A percentile compares a stretch with the other conserved stretches of the same genome.
These are phyloP conservation scores for Epinephelus awoara DNA, from an alignment of 2,797 vertebrate species.

Conservation along the genomic window DNA sequence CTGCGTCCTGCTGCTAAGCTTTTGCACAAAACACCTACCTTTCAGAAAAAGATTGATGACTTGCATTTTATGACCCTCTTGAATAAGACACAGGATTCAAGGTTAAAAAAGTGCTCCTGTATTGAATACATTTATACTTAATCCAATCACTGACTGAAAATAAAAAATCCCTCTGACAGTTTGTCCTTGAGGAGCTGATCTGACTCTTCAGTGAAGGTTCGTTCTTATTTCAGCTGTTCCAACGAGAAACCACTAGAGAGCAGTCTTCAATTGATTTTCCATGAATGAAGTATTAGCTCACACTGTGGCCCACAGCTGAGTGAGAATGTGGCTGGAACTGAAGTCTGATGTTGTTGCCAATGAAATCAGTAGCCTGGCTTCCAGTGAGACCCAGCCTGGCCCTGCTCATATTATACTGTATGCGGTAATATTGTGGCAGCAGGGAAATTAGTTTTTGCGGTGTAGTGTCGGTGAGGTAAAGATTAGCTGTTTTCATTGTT, in stretches of 20 bases:
- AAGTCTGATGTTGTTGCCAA: slow-evolving; percentile 63
- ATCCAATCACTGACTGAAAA: slow-evolving; percentile 30
- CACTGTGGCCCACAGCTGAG: slow-evolving; percentile 46
- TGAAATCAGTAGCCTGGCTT: slow-evolving; percentile 73
- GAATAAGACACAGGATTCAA: slow-evolving; percentile 30
- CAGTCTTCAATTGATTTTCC: slow-evolving; percentile 78
- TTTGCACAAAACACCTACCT: slow-evolving; percentile 33
- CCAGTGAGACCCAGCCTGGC: slow-evolving; percentile 39
- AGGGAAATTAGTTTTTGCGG: slow-evolving; percentile 68
- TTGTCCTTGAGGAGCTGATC: slow-evolving; percentile 2
- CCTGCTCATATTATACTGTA: slow-evolving; percentile 51
- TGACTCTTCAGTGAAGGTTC: not conserved
- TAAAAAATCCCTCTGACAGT: not conserved
- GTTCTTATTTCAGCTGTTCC: slow-evolving; percentile 53
- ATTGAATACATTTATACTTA: slow-evolving; percentile 18
- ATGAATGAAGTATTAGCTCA: slow-evolving; percentile 33
- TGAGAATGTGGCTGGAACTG: slow-evolving; percentile 61
- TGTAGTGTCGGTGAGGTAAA: slow-evolving; percentile 60
- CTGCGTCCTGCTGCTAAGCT: slow-evolving; percentile 55
- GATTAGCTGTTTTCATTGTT: slow-evolving; percentile 72
- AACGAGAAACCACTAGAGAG: slow-evolving; percentile 80
- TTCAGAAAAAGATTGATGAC: slow-evolving; percentile 60
- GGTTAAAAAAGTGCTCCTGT: slow-evolving; percentile 6
- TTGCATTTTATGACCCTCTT: slow-evolving; percentile 6
- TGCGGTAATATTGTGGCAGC: slow-evolving; percentile 72